These are phyloP conservation scores for Brachypodius melanocephalos DNA, from an alignment of 2,113 vertebrate genomes.

Conservation along the genomic window DNA sequence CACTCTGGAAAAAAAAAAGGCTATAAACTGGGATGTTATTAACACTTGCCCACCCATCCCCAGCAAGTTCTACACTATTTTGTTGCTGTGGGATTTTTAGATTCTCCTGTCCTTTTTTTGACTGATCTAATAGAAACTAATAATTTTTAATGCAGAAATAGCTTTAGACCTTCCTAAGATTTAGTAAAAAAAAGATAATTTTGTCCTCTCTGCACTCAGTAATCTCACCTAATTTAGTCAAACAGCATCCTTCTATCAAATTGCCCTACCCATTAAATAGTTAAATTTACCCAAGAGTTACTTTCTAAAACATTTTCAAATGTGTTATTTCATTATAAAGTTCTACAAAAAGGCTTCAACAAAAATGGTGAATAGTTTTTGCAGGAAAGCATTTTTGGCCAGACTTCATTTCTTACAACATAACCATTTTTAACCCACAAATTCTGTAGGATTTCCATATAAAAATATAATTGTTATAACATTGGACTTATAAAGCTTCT, in stretches of 20 bases:
- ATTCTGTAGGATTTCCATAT: background rate
- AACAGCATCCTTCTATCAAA: background rate
- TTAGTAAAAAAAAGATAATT: fast-evolving
- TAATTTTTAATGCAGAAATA: background rate
- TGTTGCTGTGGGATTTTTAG: background rate
- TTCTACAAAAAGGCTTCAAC: background rate
- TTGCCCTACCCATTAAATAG: background rate
- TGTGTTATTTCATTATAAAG: background rate
- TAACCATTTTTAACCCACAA: background rate
- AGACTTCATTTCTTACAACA: fast-evolving
- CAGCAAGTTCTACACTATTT: background rate
- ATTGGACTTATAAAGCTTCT: background rate
- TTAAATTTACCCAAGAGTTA: background rate
- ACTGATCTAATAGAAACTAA: background rate
- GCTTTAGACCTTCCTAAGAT: background rate
- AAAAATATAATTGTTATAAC: background rate
- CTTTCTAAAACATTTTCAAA: background rate
- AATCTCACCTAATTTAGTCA: background rate
- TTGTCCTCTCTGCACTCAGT: background rate
- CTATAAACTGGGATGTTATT: background rate
- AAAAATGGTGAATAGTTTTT: background rate
- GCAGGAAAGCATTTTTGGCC: background rate
- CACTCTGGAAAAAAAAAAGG: background rate
- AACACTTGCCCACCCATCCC: background rate
- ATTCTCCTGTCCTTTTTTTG: background rate